These are phyloP conservation scores for cattle (Bos taurus) DNA, from an alignment of 2,113 vertebrate species.

Conservation along the genomic window DNA sequence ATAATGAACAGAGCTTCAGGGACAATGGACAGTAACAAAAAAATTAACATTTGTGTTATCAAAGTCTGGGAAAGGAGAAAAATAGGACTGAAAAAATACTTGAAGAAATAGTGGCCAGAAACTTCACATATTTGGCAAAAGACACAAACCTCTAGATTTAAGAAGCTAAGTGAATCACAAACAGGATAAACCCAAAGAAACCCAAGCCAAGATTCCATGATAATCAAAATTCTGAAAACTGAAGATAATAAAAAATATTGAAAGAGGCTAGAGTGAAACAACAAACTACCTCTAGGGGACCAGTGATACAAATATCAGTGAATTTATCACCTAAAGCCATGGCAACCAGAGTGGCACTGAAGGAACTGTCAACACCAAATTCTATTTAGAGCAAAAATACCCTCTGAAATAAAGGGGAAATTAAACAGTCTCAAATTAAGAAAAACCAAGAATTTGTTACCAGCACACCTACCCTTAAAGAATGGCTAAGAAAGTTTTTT, in stretches of 20 bases:
- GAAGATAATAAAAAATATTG: background rate
- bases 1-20: background rate
- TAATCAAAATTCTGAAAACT: background rate
- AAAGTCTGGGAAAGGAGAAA: background rate
- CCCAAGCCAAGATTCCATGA: background rate
- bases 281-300: background rate
- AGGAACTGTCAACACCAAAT: background rate
- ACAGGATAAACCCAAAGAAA: background rate
- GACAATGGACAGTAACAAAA: background rate
- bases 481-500: background rate
- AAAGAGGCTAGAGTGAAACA: background rate
- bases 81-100: background rate
- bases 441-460: background rate
- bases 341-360: background rate
- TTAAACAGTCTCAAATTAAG: background rate
- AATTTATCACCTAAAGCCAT: background rate
- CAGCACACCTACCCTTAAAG: background rate
- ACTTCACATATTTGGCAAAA: background rate
- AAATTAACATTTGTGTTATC: background rate
- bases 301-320: background rate
- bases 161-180: background rate
- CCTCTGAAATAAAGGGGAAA: background rate
- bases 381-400: background rate
- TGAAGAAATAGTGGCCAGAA: background rate
- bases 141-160: background rate